Evolutionary conservation across 2,888 invertebrate species (phyloP).

Genomic region (Watsonalla binaria): DNA sequence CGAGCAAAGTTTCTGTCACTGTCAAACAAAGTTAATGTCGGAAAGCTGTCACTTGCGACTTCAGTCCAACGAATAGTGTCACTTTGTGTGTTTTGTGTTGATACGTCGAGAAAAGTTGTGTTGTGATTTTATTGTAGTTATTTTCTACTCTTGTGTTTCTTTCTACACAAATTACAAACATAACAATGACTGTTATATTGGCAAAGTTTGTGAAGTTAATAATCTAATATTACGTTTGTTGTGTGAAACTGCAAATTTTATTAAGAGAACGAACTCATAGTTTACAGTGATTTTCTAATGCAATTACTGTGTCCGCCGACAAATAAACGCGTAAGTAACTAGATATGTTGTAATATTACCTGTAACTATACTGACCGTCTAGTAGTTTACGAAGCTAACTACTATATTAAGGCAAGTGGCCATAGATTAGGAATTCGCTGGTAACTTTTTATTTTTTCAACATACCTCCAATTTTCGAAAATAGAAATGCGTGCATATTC

Average conservation of each 20-base stretch:
- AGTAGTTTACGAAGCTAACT: background rate
- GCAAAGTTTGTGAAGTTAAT: background rate
- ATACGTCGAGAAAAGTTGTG: constrained; percentile 1
- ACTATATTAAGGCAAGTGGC: background rate
- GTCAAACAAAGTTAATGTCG: too few species aligned
- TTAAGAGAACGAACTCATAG: background rate
- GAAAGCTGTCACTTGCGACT: too few species aligned
- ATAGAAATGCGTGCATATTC: too few species aligned
- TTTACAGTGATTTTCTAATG: background rate
- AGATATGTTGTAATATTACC: background rate
- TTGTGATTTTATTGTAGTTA: constrained; percentile 11
- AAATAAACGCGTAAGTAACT: background rate
- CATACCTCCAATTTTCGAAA: too few species aligned
- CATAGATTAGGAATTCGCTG: background rate
- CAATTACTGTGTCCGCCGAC: background rate
- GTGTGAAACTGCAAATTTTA: background rate
- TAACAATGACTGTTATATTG: constrained; percentile 6
- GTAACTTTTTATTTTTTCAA: background rate
- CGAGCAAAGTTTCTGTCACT: too few species aligned
- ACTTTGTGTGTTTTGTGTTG: background rate
- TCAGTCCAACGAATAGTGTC: too few species aligned
- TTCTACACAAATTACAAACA: constrained; percentile 6
- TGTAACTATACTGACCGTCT: background rate
- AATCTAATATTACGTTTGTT: background rate
- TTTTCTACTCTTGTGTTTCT: constrained; percentile 17